These are phyloP conservation scores for Tachyglossus aculeatus DNA, from an alignment of 2,797 vertebrate species.

Conservation along the genomic window DNA sequence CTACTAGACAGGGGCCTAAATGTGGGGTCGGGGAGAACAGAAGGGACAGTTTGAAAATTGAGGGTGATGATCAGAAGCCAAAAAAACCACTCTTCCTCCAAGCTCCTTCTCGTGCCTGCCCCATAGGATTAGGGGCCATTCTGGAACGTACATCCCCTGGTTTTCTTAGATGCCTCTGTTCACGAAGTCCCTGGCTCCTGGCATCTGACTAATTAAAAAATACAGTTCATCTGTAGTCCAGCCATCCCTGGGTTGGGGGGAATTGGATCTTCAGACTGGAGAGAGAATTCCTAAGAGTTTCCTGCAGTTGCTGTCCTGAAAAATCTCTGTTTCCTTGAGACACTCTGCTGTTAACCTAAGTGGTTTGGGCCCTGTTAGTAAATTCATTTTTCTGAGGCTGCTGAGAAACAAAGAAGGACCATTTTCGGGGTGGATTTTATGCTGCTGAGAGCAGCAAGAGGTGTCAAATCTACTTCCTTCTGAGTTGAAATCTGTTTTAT, in stretches of 20 bases:
- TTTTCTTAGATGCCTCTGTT: conserved; percentile 1
- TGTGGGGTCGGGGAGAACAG: not conserved
- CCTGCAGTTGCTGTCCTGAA: too few species aligned
- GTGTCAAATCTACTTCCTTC: too few species aligned
- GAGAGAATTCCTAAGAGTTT: not conserved
- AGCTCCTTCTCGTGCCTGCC: not conserved
- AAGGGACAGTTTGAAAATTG: not conserved
- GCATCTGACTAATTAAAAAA: not conserved
- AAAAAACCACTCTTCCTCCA: not conserved
- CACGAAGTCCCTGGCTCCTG: not conserved
- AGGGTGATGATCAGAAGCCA: not conserved
- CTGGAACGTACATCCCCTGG: conserved; percentile 2
- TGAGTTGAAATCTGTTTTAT: too few species aligned
- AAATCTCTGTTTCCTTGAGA: too few species aligned
- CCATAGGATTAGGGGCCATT: not conserved
- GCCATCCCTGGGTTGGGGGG: not conserved
- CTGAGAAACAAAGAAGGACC: too few species aligned
- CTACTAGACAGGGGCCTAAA: not conserved
- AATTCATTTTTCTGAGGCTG: not conserved
- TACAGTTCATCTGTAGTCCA: not conserved
- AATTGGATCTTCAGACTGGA: not conserved
- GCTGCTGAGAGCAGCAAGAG: too few species aligned
- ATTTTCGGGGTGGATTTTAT: too few species aligned
- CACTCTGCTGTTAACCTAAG: not conserved
- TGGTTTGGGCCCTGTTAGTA: not conserved